Conservation (phyloP, 2,797 vertebrate genomes). For the Arctocebus calabarensis region DNA sequence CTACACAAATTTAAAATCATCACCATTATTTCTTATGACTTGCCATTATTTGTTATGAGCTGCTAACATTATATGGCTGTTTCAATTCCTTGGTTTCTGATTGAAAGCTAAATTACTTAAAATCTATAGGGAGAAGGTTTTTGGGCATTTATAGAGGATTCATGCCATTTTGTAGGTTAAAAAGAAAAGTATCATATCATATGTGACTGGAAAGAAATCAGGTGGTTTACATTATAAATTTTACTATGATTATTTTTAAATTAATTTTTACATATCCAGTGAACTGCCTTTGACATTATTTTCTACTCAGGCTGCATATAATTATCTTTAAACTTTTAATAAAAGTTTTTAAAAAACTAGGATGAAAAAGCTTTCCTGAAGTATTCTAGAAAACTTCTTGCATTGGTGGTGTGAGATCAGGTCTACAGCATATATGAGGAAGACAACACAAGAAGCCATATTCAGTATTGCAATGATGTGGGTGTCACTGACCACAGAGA, state of each 20-base stretch:
- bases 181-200: background rate
- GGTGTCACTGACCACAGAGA: background rate
- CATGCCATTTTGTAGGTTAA: background rate
- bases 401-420: background rate
- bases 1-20: constrained; percentile 11
- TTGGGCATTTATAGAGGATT: background rate
- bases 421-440: background rate
- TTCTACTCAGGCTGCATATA: background rate
- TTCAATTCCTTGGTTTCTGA: background rate
- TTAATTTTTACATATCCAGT: constrained; percentile 4
- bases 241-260: constrained; percentile 5
- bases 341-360: background rate
- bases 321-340: background rate
- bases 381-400: background rate
- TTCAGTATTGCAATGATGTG: background rate
- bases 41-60: background rate
- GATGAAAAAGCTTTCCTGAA: background rate
- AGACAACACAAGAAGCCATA: background rate
- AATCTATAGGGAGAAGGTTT: background rate
- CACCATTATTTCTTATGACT: background rate
- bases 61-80: background rate
- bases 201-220: background rate
- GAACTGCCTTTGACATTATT: background rate
- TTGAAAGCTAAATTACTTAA: background rate
- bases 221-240: background rate